Percentiles rank a stretch among this genome's conserved stretches.
Conservation (phyloP, 2,888 invertebrate species). For the Nebria brevicollis region DNA sequence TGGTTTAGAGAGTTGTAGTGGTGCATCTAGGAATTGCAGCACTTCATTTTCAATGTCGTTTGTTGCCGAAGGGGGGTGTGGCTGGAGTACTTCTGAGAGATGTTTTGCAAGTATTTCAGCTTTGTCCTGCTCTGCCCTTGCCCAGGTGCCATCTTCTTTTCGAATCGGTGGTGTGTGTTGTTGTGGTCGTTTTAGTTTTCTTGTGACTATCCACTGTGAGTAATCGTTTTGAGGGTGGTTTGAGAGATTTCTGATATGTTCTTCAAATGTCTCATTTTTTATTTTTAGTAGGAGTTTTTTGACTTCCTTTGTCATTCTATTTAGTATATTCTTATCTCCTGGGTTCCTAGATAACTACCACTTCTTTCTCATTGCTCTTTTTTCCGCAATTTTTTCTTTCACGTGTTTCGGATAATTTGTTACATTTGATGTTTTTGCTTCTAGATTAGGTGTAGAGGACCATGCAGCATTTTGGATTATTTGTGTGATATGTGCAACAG, state of each 20-base stretch:
- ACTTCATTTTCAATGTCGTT: conserved; percentile 2
- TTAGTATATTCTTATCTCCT: conserved; percentile 44
- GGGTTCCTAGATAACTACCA: conserved; percentile 46
- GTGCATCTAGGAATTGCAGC: background rate
- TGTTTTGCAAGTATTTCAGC: conserved; percentile 49
- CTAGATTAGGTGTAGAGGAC: conserved; percentile 2
- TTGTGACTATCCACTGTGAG: conserved; percentile 50
- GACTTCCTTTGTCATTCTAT: conserved; percentile 44
- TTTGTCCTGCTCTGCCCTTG: conserved; percentile 47
- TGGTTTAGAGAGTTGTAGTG: background rate
- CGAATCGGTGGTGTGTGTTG: conserved; percentile 44
- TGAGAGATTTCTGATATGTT: conserved; percentile 6
- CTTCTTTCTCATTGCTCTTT: conserved; percentile 45
- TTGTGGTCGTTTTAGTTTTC: conserved; percentile 46
- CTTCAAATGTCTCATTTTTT: conserved; percentile 5
- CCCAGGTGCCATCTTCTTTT: conserved; percentile 47
- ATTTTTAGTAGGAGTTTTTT: conserved; percentile 27
- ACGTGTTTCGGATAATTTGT: conserved; percentile 19
- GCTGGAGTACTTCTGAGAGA: conserved; percentile 48
- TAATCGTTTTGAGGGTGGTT: conserved; percentile 35
- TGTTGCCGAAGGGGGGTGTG: conserved; percentile 25
- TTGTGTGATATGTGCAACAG: background rate
- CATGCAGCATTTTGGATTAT: conserved; percentile 9
- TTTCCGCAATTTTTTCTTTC: conserved; percentile 30
- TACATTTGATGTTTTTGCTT: background rate